Evolutionary conservation across 1,140 invertebrate genomes (phyloP).

Genomic region (Pogonomyrmex barbatus): DNA sequence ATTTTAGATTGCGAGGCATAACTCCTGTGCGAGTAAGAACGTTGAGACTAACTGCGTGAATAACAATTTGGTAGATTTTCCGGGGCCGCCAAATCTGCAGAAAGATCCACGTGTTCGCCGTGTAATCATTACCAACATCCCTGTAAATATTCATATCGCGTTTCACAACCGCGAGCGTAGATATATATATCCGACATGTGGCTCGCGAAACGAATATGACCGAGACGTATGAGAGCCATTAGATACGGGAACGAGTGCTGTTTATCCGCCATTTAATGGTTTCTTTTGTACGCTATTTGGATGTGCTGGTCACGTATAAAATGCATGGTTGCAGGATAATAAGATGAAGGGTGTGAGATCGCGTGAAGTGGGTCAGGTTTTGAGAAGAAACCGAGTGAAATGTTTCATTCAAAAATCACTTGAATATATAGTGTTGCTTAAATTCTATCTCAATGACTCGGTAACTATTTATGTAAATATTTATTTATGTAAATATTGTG

Average conservation of each 20-base stretch:
- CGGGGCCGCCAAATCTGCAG: background rate
- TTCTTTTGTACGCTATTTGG: conserved; percentile 23
- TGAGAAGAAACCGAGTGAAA: conserved; percentile 5
- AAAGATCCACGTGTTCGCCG: conserved; percentile 17
- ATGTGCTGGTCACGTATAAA: conserved; percentile 61
- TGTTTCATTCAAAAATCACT: conserved; percentile 22
- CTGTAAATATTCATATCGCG: conserved; percentile 75
- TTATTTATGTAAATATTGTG: background rate
- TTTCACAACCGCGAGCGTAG: conserved; percentile 48
- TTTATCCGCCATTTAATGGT: conserved; percentile 73
- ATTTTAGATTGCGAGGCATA: background rate
- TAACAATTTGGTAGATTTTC: conserved; percentile 34
- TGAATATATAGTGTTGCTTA: background rate
- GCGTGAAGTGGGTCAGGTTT: conserved; percentile 22
- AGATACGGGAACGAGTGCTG: conserved; percentile 65
- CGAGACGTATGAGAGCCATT: conserved; percentile 71
- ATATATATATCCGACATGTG: conserved; percentile 59
- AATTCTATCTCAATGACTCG: background rate
- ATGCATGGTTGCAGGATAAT: conserved; percentile 48
- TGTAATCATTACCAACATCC: conserved; percentile 57
- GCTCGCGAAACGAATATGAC: conserved; percentile 68
- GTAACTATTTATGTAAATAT: conserved; percentile 8
- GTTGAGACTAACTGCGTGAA: background rate
- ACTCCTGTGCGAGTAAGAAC: background rate
- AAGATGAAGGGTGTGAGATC: conserved; percentile 45